Conservation (phyloP, 2,888 invertebrate genomes). For the Hipparchia semele region DNA sequence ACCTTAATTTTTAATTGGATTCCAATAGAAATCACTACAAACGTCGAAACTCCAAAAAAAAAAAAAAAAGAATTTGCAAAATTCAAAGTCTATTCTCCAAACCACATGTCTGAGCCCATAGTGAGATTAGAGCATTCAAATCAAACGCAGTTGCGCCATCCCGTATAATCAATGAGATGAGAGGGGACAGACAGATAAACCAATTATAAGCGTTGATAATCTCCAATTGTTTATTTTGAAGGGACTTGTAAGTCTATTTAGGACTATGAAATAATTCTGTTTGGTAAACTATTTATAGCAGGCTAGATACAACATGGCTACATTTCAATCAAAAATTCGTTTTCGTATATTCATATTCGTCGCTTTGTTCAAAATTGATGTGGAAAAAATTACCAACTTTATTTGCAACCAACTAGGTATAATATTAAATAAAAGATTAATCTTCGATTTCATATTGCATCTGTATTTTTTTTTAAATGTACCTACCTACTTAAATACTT, state of each 20-base stretch:
- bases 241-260: slow-evolving; percentile 42
- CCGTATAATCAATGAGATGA: slow-evolving; percentile 32
- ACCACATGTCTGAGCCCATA: slow-evolving; percentile 36
- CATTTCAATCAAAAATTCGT: background rate
- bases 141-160: slow-evolving; percentile 54
- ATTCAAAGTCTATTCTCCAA: slow-evolving; percentile 12
- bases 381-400: no score
- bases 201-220: slow-evolving; percentile 76
- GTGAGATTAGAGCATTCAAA: slow-evolving; percentile 58
- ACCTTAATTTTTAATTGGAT: background rate
- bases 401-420: no score
- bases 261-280: background rate
- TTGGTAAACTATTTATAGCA: background rate
- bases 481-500: no score
- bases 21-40: background rate
- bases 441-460: no score
- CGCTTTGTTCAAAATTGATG: no score
- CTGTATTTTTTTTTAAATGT: no score
- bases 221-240: slow-evolving; percentile 55
- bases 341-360: no score
- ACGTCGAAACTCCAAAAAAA: background rate
- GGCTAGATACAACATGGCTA: background rate
- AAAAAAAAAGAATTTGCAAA: slow-evolving; percentile 1
- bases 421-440: no score
- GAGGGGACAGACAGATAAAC: slow-evolving; percentile 65